These are phyloP conservation scores for Sula dactylatra DNA, from an alignment of 2,113 vertebrate species.

Conservation along the genomic window DNA sequence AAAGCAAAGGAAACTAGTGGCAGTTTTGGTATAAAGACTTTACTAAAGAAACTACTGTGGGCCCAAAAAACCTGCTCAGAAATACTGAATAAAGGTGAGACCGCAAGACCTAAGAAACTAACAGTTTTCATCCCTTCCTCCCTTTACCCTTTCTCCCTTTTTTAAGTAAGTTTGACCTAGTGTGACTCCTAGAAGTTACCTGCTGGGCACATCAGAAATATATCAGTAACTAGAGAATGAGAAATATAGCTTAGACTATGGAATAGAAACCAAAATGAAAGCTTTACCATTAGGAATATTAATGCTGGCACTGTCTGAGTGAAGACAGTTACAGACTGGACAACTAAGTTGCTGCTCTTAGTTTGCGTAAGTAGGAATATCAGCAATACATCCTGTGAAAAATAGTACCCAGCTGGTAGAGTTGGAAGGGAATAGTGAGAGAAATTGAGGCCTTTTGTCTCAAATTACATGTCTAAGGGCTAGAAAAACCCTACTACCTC, in stretches of 20 bases:
- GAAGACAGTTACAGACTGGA: slow-evolving; percentile 7
- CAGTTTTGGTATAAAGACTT: background rate
- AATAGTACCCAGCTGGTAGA: background rate
- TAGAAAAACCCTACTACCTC: background rate
- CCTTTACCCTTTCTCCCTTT: background rate
- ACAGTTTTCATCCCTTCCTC: background rate
- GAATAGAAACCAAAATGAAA: slow-evolving; percentile 41
- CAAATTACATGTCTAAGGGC: background rate
- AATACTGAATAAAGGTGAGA: background rate
- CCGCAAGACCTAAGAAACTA: background rate
- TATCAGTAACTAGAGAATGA: slow-evolving; percentile 48
- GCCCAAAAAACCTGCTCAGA: background rate
- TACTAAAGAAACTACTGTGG: background rate
- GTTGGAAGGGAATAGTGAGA: background rate
- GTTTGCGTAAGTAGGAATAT: background rate
- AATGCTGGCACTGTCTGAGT: background rate
- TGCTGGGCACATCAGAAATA: slow-evolving; percentile 47
- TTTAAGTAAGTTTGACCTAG: slow-evolving; percentile 17
- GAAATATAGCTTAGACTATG: background rate
- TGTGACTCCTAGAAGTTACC: slow-evolving; percentile 9
- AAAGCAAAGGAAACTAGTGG: background rate
- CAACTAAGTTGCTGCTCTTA: background rate
- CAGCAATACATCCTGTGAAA: slow-evolving; percentile 30
- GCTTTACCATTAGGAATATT: slow-evolving; percentile 30
- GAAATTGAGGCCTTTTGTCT: background rate